Evolutionary conservation across 2,113 vertebrate species (phyloP).

Genomic region (Pristiophorus japonicus): DNA sequence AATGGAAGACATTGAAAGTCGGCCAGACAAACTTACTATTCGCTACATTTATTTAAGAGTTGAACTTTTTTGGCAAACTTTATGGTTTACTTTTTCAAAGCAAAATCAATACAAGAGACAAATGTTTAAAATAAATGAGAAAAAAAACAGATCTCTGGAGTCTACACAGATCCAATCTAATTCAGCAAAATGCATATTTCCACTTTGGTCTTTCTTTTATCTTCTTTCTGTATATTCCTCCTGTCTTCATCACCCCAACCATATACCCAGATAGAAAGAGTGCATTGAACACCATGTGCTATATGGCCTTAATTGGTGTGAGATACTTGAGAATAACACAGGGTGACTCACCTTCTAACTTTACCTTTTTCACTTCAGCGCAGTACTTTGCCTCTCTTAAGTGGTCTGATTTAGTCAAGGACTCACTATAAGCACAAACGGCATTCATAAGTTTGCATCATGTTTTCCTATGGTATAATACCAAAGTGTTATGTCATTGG

Average conservation of each 20-base stretch:
- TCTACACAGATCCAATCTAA: background rate
- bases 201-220: background rate
- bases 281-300: background rate
- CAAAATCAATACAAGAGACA: background rate
- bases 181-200: background rate
- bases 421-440: background rate
- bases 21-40: background rate
- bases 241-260: background rate
- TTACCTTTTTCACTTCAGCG: slow-evolving; percentile 8
- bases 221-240: background rate
- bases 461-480: background rate
- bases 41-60: background rate
- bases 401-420: background rate
- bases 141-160: background rate
- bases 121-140: background rate
- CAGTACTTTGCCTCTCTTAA: background rate
- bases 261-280: background rate
- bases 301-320: background rate
- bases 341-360: background rate
- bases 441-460: background rate
- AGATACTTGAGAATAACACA: background rate
- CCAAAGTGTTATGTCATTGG: background rate
- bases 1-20: slow-evolving; percentile 11
- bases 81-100: background rate
- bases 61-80: background rate